Evolutionary conservation across 2,888 invertebrate genomes (phyloP), one percentile per base, ranked within the genome.

Genomic region (Melanchra persicariae): DNA sequence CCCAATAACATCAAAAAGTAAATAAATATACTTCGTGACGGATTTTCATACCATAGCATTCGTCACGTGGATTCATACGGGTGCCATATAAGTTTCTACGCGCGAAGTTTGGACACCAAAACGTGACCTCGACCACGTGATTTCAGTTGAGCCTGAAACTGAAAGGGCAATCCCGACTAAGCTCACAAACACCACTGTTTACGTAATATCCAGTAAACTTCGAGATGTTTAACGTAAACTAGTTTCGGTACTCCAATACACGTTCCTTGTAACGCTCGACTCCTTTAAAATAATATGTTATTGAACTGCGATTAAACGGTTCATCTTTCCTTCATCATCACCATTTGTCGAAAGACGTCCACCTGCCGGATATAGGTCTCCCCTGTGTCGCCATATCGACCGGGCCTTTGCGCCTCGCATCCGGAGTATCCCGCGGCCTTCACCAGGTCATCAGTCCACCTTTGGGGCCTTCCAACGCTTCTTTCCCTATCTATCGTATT

Each of bases 111-210:
- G n/a, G 30, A 3, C 3, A 7, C 2, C 22, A 24, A 12, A 52
- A 76, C 73, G 60, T 66, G 45, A 76, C 30, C 22, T 4, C 45
- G 1, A 19, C 22, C 54, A 67, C 76, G 67, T 66, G 67, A 30
- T 10, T 54, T 40, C 37, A 24, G n/a, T 34, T 76, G 8, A 61
- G 15, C 12, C 30, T 40, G 45, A 9, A 47, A 30, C 22, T 71
- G 66, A 75, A 75, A 54, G 30, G 37, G 40, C 37, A 30, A n/a
- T 12, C 19, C 45, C 22, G 30, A 54, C 1, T n/a, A 66, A 43
- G 40, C 24, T 43, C 40, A 24, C 24, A 10, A 55, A 34, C n/a
- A 43, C 17, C 19, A 24, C 24, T 12, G 58, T 43, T 59, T 59
- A 59, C 24, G 58, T 59, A 24, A 59, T 26, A 40, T 19, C 2